phyloP scores from a whole-genome alignment of 1,140 invertebrate species.

The Drosophila cardini region DNA sequence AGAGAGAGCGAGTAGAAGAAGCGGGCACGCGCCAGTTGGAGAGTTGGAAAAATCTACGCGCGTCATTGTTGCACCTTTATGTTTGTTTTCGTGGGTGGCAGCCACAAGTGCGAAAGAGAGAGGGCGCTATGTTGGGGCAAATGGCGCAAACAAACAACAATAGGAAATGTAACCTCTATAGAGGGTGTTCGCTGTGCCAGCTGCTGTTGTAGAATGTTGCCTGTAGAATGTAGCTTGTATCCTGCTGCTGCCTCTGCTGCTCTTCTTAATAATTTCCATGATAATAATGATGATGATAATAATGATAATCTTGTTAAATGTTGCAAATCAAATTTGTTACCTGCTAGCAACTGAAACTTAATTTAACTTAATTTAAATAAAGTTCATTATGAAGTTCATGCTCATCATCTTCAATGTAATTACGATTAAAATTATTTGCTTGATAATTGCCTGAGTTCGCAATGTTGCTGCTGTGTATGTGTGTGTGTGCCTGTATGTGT shows the following conservation, averaged over 20 bases:
- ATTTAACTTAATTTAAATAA: neutral
- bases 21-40: slow-evolving; percentile 33
- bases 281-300: slow-evolving; percentile 11
- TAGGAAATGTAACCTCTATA: slow-evolving; percentile 77
- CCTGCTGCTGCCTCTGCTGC: slow-evolving; percentile 32
- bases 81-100: slow-evolving; percentile 81
- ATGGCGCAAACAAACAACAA: slow-evolving; percentile 82
- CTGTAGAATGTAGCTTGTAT: slow-evolving; percentile 15
- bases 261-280: neutral
- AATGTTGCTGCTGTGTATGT: slow-evolving; percentile 38
- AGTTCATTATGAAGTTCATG: neutral
- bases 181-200: slow-evolving; percentile 58
- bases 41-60: slow-evolving; percentile 67
- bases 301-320: neutral
- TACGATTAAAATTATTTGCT: neutral
- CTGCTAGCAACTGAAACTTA: neutral
- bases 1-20: slow-evolving; percentile 20
- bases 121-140: slow-evolving; percentile 23
- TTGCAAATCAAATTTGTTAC: neutral
- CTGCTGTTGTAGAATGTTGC: slow-evolving; percentile 32
- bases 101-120: slow-evolving; percentile 18
- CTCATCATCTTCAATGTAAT: neutral
- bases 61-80: slow-evolving; percentile 83
- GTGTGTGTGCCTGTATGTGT: slow-evolving; percentile 1
- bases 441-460: slow-evolving; percentile 35